phyloP scores from a whole-genome alignment of 2,797 vertebrate genomes.

The Sebastes steindachneri region DNA sequence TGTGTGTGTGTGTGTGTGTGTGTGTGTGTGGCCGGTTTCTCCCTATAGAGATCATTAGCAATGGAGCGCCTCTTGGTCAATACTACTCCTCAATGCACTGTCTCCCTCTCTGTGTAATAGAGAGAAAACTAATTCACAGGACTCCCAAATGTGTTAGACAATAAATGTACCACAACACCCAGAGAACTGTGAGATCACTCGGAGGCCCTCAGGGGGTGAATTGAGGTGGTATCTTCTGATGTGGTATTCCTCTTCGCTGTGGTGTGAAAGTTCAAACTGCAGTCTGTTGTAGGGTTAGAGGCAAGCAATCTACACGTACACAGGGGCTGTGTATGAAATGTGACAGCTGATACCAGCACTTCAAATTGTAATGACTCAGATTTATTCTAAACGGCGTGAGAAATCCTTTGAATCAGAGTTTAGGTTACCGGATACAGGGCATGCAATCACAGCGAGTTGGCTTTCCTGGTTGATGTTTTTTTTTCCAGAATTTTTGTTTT shows the following conservation, averaged over 20 bases:
- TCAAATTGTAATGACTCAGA: neutral
- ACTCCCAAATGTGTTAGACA: constrained; percentile 52
- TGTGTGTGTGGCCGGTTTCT: constrained; percentile 31
- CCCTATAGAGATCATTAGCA: constrained; percentile 70
- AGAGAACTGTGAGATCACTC: constrained; percentile 51
- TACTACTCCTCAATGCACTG: constrained; percentile 32
- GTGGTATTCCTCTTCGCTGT: constrained; percentile 33
- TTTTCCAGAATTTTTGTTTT: neutral
- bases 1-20: neutral
- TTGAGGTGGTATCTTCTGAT: constrained; percentile 55
- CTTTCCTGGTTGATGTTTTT: neutral
- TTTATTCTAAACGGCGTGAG: neutral
- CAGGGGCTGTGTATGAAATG: constrained; percentile 22
- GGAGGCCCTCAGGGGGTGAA: constrained; percentile 39
- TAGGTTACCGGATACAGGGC: neutral
- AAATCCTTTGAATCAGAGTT: neutral
- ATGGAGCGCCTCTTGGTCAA: constrained; percentile 51
- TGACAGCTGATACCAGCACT: constrained; percentile 11
- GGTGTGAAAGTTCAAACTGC: constrained; percentile 54
- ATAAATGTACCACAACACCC: constrained; percentile 51
- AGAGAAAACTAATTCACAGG: constrained; percentile 58
- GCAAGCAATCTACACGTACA: constrained; percentile 10
- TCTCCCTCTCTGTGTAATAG: constrained; percentile 17
- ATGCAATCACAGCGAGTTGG: neutral
- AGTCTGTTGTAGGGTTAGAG: neutral